Conservation (phyloP, 2,113 vertebrate genomes). For the Cyprinus carpio region DNA sequence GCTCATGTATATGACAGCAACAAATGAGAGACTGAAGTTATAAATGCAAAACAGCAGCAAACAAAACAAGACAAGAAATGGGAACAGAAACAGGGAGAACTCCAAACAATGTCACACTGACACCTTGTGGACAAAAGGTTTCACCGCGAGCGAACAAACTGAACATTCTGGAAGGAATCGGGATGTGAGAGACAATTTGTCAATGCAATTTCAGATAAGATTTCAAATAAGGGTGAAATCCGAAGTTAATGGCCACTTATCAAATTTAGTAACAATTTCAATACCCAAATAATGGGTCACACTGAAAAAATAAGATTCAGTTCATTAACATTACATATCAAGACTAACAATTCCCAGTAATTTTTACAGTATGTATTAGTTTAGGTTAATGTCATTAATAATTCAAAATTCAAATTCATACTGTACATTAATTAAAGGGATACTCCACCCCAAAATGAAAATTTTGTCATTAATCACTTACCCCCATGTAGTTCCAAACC, state of each 20-base stretch:
- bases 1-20: conserved; percentile 19
- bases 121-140: conserved; percentile 66
- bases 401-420: neutral
- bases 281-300: neutral
- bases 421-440: neutral
- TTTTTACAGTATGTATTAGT: neutral
- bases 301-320: neutral
- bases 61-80: conserved; percentile 56
- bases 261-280: neutral
- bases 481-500: too few relatives aligned
- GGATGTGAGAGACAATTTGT: neutral
- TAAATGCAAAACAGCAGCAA: neutral
- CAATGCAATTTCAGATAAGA: neutral
- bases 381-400: neutral
- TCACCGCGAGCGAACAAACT: neutral
- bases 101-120: conserved; percentile 62
- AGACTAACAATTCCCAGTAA: neutral
- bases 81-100: conserved; percentile 45
- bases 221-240: neutral
- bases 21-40: conserved; percentile 22
- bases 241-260: neutral
- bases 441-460: too few relatives aligned
- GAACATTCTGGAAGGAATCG: conserved; percentile 53
- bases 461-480: too few relatives aligned
- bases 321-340: neutral